These are phyloP conservation scores for Chalcis sispes DNA, from an alignment of 2,888 invertebrate species.

Conservation along the genomic window DNA sequence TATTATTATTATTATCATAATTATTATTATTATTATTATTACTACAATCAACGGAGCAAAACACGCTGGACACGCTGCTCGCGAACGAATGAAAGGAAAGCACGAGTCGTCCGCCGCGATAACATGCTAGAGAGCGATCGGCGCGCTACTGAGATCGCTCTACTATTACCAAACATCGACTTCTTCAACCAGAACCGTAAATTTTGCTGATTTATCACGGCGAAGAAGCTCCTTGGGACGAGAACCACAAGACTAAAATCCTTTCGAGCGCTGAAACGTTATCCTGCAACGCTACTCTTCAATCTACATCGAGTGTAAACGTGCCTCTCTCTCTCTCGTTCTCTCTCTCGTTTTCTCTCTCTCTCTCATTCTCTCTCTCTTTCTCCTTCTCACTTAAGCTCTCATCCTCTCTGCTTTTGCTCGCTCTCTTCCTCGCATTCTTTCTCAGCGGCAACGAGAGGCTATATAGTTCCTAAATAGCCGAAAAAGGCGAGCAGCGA, in stretches of 20 bases:
- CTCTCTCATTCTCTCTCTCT: constrained; percentile 22
- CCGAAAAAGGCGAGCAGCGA: neutral
- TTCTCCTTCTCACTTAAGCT: neutral
- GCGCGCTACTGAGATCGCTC: neutral
- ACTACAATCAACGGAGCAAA: too few relatives aligned
- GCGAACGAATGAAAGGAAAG: neutral
- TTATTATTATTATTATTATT: too few relatives aligned
- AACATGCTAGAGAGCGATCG: constrained; percentile 20
- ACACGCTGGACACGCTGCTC: too few relatives aligned
- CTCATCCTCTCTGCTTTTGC: constrained; percentile 7
- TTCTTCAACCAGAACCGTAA: neutral
- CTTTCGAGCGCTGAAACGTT: too few relatives aligned
- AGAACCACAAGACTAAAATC: neutral
- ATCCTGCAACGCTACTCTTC: neutral
- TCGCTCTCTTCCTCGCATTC: constrained; percentile 36
- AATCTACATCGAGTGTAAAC: neutral
- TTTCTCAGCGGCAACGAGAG: constrained; percentile 15
- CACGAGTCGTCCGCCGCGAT: neutral
- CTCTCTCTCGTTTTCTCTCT: constrained; percentile 13
- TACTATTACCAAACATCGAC: neutral
- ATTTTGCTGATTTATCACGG: neutral
- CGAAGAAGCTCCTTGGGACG: neutral
- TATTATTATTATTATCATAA: too few relatives aligned
- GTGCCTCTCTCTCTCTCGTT: constrained; percentile 22
- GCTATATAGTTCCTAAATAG: constrained; percentile 2